Evolutionary conservation across 2,888 invertebrate species (phyloP).

Genomic region (Belgica antarctica): DNA sequence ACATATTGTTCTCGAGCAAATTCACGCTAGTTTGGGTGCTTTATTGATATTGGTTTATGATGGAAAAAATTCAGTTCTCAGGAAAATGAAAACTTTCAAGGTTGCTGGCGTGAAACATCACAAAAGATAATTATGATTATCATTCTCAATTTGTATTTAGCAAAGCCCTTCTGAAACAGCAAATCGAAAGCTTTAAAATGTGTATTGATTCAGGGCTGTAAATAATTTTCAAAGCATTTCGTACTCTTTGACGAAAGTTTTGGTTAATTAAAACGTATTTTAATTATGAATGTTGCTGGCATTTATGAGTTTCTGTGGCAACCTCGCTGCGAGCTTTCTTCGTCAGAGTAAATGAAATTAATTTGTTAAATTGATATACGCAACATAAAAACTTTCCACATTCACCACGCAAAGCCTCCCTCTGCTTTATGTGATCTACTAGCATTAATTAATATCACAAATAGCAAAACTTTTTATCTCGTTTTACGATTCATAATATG

Average conservation of each 20-base stretch:
- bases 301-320: no score
- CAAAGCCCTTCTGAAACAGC: no score
- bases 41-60: not conserved
- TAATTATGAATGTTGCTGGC: no score
- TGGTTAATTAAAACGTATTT: no score
- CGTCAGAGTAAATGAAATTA: conserved; percentile 28
- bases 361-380: not conserved
- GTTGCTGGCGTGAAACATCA: not conserved
- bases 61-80: not conserved
- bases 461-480: conserved; percentile 32
- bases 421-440: not conserved
- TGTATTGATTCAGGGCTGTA: no score
- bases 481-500: conserved; percentile 17
- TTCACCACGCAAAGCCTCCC: not conserved
- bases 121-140: conserved; percentile 26
- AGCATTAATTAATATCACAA: conserved; percentile 25
- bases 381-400: not conserved
- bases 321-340: no score
- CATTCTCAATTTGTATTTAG: conserved; percentile 10
- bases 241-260: no score
- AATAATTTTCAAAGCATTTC: no score
- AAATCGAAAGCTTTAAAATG: no score
- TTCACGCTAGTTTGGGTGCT: not conserved
- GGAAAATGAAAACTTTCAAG: conserved; percentile 9
- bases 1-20: no score